Base-by-base conservation (phyloP, 2,797 vertebrate genomes). In the Poeciliopsis turneri region DNA sequence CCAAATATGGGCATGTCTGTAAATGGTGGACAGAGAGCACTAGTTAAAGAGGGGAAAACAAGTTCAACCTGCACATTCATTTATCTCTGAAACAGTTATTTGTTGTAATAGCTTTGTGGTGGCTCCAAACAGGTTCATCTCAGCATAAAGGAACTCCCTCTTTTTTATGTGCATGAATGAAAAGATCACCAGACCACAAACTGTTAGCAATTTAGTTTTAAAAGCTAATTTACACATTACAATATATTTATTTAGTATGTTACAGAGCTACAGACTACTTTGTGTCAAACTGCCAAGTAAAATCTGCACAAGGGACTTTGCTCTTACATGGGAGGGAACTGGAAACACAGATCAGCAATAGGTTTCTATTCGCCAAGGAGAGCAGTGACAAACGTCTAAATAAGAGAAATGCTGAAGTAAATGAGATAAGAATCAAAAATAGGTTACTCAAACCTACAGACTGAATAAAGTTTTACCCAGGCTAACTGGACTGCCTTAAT, bases 1-100 rank as follows among this genome's bases (percentile, higher is more conserved):
- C 98, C 98, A 96, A 99, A 99, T 96, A 99, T 98, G 93, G 98
- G 97, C 98, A 99, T 99, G 95, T 99, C 98, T 99, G 96, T 87
- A 85, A 61, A 89, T 7, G 82, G 13, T 46, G 69, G 30, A 73
- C 12, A 84, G 1, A 75, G 77, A 45, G 47, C 59, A 90, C 10
- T 80, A 80, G 79, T 89, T 76, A 85, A 75, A 51, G 11, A 84
- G 72, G 77, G 45, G 8, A 82, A 80, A 77, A 85, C 84, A 81
- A 81, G 84, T 74, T 1, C 41, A 39, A 75, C 20, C 36, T 59
- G 28, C 2, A 72, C 53, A 49, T 53, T 64, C 51, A 80, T 53
- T 57, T 41, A 59, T 18, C 75, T n/a, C 25, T 79, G 9, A 82
- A 84, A 83, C 55, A 43, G 39, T 18, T n/a, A 76, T 69, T 61